These are phyloP conservation scores for Melanotaenia pygmaea DNA, from an alignment of 2,797 vertebrate species.

Conservation along the genomic window DNA sequence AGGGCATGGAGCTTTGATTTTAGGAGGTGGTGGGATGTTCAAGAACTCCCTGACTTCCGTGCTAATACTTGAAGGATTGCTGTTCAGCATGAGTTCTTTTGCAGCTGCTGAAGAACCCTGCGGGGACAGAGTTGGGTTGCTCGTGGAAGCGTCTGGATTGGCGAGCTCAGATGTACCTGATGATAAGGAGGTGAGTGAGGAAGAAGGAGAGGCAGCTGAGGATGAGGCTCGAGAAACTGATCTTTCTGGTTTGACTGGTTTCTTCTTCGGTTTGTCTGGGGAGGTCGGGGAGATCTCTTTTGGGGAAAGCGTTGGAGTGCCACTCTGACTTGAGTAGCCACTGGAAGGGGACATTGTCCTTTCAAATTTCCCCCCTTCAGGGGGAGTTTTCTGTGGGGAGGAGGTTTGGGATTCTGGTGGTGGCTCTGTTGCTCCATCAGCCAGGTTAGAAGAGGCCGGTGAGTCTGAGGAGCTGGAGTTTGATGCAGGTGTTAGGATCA, in stretches of 20 bases:
- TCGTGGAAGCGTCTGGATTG: slow-evolving; percentile 66
- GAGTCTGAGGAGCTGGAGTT: slow-evolving; percentile 62
- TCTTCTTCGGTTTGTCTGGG: slow-evolving; percentile 83
- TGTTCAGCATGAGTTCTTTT: slow-evolving; percentile 35
- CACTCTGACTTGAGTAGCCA: slow-evolving; percentile 97
- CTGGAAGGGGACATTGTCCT: slow-evolving; percentile 97
- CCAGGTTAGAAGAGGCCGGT: slow-evolving; percentile 35
- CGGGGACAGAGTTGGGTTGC: slow-evolving; percentile 44
- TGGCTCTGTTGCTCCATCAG: slow-evolving; percentile 14
- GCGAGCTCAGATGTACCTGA: slow-evolving; percentile 85
- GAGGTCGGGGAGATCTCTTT: slow-evolving; percentile 85
- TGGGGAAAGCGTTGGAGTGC: slow-evolving; percentile 90
- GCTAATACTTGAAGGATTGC: slow-evolving; percentile 26
- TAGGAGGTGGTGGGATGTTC: slow-evolving; percentile 92
- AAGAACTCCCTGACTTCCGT: slow-evolving; percentile 74
- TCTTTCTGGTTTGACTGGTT: slow-evolving; percentile 88
- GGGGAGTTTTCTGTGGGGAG: slow-evolving; percentile 73
- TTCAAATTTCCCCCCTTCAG: slow-evolving; percentile 85
- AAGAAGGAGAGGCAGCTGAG: slow-evolving; percentile 85
- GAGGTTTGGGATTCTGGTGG: slow-evolving; percentile 55
- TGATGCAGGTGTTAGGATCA: slow-evolving; percentile 34
- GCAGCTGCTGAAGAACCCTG: slow-evolving; percentile 35
- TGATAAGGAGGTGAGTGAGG: slow-evolving; percentile 90
- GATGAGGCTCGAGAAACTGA: slow-evolving; percentile 86
- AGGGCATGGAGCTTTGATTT: slow-evolving; percentile 90